A percentile compares a stretch with the other conserved stretches of the same genome.
These are phyloP conservation scores for Thripadectes ignobilis DNA, from an alignment of 2,797 vertebrate genomes.

Conservation along the genomic window DNA sequence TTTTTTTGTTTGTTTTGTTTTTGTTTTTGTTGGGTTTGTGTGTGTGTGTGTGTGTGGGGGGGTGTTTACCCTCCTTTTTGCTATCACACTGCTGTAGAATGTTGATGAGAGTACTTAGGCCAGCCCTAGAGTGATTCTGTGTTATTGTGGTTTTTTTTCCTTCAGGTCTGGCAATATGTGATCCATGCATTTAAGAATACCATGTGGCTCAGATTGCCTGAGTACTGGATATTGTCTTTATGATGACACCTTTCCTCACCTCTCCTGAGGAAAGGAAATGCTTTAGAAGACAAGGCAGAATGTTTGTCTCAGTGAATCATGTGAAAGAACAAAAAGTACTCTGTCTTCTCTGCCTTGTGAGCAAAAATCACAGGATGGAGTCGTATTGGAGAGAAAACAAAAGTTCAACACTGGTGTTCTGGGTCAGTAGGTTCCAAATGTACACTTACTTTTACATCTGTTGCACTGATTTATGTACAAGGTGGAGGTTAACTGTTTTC, in stretches of 20 bases:
- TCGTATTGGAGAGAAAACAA: neutral
- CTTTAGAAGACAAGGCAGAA: neutral
- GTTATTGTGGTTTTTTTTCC: neutral
- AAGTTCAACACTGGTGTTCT: neutral
- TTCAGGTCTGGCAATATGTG: neutral
- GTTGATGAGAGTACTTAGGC: conserved; percentile 30
- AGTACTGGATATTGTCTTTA: neutral
- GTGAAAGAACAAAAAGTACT: neutral
- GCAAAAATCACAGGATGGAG: neutral
- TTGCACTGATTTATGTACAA: conserved; percentile 43
- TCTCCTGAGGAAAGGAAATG: neutral
- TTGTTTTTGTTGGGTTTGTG: too few species aligned
- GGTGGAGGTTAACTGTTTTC: conserved; percentile 45
- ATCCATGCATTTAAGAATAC: neutral
- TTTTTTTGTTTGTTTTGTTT: too few species aligned
- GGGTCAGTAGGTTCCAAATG: conserved; percentile 44
- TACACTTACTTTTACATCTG: conserved; percentile 51
- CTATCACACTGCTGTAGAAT: neutral
- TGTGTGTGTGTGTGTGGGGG: neutral
- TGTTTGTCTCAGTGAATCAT: neutral
- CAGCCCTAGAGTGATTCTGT: neutral
- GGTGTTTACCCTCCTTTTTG: neutral
- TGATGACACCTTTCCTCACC: neutral
- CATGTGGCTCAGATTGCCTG: neutral
- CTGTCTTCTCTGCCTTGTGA: neutral